Conservation (phyloP, 2,888 invertebrate genomes). For the Ypsolopha sequella region DNA sequence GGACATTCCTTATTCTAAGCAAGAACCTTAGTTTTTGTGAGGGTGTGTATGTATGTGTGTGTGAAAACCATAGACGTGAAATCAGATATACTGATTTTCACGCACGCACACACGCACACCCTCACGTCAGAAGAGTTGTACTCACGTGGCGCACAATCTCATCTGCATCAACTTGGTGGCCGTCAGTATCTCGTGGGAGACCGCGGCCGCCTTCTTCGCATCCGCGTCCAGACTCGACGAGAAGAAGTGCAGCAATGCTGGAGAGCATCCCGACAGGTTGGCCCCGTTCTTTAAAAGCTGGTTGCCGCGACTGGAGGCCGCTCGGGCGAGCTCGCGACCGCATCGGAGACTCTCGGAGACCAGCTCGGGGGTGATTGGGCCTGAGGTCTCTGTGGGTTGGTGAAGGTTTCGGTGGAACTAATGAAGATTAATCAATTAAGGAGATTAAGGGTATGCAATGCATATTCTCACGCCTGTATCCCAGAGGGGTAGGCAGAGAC, state of each 20-base stretch:
- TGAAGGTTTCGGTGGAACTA: too few species aligned
- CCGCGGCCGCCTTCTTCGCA: constrained; percentile 36
- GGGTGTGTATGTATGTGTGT: too few species aligned
- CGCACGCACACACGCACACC: too few species aligned
- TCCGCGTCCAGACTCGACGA: constrained; percentile 34
- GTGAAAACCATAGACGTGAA: too few species aligned
- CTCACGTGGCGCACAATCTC: constrained; percentile 42
- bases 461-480: too few species aligned
- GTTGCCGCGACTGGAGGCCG: constrained; percentile 36
- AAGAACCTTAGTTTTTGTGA: too few species aligned
- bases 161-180: constrained; percentile 56
- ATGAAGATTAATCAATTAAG: too few species aligned
- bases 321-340: constrained; percentile 43
- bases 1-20: too few species aligned
- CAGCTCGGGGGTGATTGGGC: constrained; percentile 68
- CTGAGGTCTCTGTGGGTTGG: constrained; percentile 46
- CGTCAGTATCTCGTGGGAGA: constrained; percentile 48
- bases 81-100: too few species aligned
- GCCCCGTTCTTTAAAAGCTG: constrained; percentile 44
- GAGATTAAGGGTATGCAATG: too few species aligned
- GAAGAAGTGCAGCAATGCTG: constrained; percentile 52
- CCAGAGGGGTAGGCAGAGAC: too few species aligned
- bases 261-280: constrained; percentile 36
- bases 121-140: neutral
- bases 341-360: constrained; percentile 48